Evolutionary conservation across 2,888 invertebrate genomes (phyloP).

Genomic region (Hydroisotoma schaefferi): DNA sequence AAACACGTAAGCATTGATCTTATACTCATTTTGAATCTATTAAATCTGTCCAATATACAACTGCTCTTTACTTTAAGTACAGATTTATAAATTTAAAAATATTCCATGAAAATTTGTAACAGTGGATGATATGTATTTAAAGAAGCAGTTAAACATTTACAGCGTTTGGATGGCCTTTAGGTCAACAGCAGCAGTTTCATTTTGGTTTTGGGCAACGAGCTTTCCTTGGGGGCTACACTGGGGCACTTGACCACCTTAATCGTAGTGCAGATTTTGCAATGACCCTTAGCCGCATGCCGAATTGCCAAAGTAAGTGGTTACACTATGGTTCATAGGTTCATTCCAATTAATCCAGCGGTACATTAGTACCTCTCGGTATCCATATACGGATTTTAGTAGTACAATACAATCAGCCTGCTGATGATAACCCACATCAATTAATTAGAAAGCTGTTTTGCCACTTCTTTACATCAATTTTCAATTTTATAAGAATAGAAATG

Average conservation of each 20-base stretch:
- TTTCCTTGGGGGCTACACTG: constrained; percentile 68
- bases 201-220: constrained; percentile 78
- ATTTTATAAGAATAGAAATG: too few species aligned
- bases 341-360: too few species aligned
- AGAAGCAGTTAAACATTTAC: background rate
- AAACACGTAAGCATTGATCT: constrained; percentile 72
- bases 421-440: too few species aligned
- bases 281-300: constrained; percentile 47
- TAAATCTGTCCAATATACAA: too few species aligned
- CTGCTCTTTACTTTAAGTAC: too few species aligned
- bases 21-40: too few species aligned
- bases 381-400: too few species aligned
- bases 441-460: too few species aligned
- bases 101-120: too few species aligned
- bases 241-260: constrained; percentile 51
- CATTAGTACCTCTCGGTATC: background rate
- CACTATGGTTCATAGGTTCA: background rate
- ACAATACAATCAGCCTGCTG: too few species aligned
- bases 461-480: too few species aligned
- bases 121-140: background rate
- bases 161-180: constrained; percentile 54
- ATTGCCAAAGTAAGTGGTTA: constrained; percentile 44
- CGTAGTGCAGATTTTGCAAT: constrained; percentile 47
- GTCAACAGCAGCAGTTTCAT: constrained; percentile 93
- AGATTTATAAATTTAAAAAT: too few species aligned